Evolutionary conservation across 2,888 invertebrate species (phyloP).

Genomic region (Gymnoscelis rufifasciata): DNA sequence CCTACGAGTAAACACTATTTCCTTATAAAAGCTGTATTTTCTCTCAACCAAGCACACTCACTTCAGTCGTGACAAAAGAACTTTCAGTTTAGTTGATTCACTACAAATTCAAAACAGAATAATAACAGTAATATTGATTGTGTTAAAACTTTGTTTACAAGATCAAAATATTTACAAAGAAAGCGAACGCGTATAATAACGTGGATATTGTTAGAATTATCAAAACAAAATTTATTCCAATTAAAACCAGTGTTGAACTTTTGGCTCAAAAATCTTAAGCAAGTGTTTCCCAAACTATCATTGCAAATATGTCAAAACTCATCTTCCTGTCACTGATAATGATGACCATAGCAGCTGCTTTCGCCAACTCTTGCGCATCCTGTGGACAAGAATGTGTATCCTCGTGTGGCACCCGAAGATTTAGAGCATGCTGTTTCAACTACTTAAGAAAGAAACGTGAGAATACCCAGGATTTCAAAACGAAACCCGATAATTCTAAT

Average conservation of each 20-base stretch:
- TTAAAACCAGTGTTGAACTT: no score
- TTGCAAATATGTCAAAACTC: slow-evolving; percentile 2
- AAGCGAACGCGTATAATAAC: no score
- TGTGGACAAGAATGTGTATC: slow-evolving; percentile 80
- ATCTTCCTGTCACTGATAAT: not conserved
- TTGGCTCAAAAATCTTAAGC: no score
- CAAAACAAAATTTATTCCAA: not conserved
- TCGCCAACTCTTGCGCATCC: slow-evolving; percentile 38
- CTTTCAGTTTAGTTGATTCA: not conserved
- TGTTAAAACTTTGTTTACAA: no score
- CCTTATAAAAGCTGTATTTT: slow-evolving; percentile 11
- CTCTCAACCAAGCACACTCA: slow-evolving; percentile 1
- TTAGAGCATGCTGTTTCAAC: slow-evolving; percentile 82
- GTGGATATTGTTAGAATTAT: no score
- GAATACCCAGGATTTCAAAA: not conserved
- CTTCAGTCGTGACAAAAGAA: not conserved
- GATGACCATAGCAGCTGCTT: slow-evolving; percentile 7
- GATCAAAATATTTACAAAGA: not conserved
- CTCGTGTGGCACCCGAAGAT: slow-evolving; percentile 81
- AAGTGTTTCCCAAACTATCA: no score
- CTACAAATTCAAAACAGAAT: not conserved
- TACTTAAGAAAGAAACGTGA: slow-evolving; percentile 65
- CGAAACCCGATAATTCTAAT: not conserved
- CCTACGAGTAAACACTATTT: slow-evolving; percentile 5
- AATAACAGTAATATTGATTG: not conserved